These are phyloP conservation scores for Dromaius novaehollandiae DNA, from an alignment of 2,113 vertebrate genomes.

Conservation along the genomic window DNA sequence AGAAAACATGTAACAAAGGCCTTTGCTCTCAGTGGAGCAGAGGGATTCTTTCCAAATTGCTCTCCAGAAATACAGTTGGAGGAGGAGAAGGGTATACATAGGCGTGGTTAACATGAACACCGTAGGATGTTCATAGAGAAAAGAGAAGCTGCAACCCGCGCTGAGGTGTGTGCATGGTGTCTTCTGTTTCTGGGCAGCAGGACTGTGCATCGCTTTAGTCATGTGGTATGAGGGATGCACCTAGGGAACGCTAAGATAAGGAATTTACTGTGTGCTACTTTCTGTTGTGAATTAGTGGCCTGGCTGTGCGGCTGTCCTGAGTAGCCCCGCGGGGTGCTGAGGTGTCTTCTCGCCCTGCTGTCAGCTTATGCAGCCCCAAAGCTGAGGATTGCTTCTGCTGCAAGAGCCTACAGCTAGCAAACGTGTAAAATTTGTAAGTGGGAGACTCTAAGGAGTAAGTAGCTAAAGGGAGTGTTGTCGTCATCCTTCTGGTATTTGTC, in stretches of 20 bases:
- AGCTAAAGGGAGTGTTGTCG: not conserved
- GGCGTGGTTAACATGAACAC: not conserved
- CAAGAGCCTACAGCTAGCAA: not conserved
- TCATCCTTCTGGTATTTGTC: not conserved
- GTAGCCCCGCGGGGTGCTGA: not conserved
- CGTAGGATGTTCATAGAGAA: not conserved
- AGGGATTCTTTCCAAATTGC: not conserved
- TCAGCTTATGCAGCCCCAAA: not conserved
- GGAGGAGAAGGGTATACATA: not conserved
- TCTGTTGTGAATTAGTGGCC: not conserved
- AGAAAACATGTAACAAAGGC: not conserved
- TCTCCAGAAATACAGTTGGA: not conserved
- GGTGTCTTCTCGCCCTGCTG: not conserved
- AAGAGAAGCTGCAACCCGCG: not conserved
- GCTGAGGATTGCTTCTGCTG: not conserved
- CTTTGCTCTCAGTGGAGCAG: not conserved
- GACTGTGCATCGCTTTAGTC: not conserved
- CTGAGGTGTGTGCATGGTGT: not conserved
- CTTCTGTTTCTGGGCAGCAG: not conserved
- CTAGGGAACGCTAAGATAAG: fast-evolving
- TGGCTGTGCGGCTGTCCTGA: not conserved
- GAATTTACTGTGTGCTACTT: too few species aligned
- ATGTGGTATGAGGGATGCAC: not conserved
- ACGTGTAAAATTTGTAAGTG: not conserved
- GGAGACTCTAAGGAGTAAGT: not conserved